Evolutionary conservation across 2,113 vertebrate species (phyloP), one percentile per base, ranked within the genome.

Genomic region (Gallinago undulata): DNA sequence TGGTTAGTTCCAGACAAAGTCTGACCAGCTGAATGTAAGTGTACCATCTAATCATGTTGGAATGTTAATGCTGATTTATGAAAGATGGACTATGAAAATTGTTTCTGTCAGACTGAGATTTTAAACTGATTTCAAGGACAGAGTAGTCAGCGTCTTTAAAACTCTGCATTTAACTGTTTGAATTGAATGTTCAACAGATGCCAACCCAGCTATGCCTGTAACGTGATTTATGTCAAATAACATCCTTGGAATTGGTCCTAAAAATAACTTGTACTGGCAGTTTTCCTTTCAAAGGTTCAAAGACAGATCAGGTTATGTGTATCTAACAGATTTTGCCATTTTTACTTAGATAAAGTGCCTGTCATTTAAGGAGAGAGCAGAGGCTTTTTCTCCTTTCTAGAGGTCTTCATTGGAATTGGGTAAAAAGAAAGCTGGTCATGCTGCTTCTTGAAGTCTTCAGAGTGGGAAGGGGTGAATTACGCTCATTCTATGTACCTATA

Each of bases 31-130:
- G 50, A 41, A 30, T 14, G 6, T 28, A 12, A 43, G 14, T 23
- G 13, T 67, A 16, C 10, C 0, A 0, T 21, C 15, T 25, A 55
- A 25, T 18, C 7, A 3, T 4, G 13, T 27, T 67, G 25, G 33
- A 59, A 41, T 15, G 22, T 19, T 33, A n/a, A 45, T 47, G 50
- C 0, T 35, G 23, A 30, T 19, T 60, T 39, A 15, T 30, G 41
- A 75, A 15, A 0, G 1, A 56, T 13, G 11, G 23, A 43, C 19
- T 22, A 27, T 11, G 45, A 33, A 53, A 86, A 60, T 24, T 22
- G 16, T 10, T 11, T 48, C 22, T 24, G 11, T 62, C 35, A n/a
- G 17, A 19, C 21, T 50, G 25, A 73, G 23, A 62, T 37, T 80
- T 62, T 18, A 60, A 41, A 22, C 6, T 37, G 27, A 39, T 73